Conservation (phyloP, 2,113 vertebrate species). For the Chaetorhynchus papuensis region DNA sequence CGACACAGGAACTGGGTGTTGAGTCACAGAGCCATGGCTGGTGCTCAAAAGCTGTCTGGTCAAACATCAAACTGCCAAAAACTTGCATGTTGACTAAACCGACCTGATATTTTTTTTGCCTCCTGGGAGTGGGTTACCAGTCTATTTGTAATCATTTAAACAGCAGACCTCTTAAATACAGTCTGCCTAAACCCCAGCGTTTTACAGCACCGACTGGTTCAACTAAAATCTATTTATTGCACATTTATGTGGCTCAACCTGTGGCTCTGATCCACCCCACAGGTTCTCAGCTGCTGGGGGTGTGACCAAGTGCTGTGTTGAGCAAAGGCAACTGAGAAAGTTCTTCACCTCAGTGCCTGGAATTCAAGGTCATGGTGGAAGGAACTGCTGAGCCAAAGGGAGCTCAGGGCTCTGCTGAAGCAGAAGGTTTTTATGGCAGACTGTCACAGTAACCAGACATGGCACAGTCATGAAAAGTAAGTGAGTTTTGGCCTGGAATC, state of each 20-base stretch:
- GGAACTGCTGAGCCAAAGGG: not conserved
- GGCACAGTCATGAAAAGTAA: not conserved
- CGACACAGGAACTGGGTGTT: not conserved
- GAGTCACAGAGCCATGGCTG: not conserved
- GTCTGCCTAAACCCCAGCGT: not conserved
- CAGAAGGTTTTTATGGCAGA: not conserved
- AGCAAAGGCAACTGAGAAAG: not conserved
- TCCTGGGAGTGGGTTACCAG: not conserved
- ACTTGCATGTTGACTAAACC: not conserved
- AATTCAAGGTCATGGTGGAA: not conserved
- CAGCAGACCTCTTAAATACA: not conserved
- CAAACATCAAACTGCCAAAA: not conserved
- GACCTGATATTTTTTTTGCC: not conserved
- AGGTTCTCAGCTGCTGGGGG: not conserved
- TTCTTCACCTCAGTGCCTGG: not conserved
- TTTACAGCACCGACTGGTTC: not conserved
- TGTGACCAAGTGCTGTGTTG: not conserved
- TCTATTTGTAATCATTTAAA: not conserved
- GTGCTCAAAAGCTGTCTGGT: not conserved
- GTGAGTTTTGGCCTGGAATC: not conserved
- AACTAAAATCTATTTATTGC: not conserved
- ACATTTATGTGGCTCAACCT: accelerated
- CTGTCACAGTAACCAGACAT: not conserved
- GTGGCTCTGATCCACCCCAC: not conserved
- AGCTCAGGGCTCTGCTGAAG: not conserved